These are phyloP conservation scores for Pomacea maculata DNA, from an alignment of 1,140 invertebrate genomes.

Conservation along the genomic window DNA sequence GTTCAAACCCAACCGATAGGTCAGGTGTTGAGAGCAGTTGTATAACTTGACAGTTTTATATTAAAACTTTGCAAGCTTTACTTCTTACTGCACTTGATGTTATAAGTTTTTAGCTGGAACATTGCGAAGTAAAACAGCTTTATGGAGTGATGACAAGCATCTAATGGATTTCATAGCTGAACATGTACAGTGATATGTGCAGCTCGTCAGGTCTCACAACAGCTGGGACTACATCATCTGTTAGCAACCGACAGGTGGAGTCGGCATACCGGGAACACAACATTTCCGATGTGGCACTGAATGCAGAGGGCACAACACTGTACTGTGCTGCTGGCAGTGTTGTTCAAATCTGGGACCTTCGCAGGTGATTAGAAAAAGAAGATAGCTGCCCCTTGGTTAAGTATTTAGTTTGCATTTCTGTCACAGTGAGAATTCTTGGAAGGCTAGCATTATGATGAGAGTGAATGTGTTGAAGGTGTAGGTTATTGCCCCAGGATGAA, in stretches of 20 bases:
- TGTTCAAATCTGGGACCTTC: constrained; percentile 85
- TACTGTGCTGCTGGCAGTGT: constrained; percentile 83
- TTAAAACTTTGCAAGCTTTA: too few relatives aligned
- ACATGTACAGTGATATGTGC: constrained; percentile 26
- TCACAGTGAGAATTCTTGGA: neutral
- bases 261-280: constrained; percentile 72
- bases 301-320: constrained; percentile 69
- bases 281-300: constrained; percentile 77
- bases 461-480: constrained; percentile 1
- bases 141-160: neutral
- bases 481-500: neutral
- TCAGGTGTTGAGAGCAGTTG: too few relatives aligned
- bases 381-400: neutral
- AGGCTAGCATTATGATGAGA: neutral
- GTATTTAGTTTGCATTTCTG: neutral
- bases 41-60: too few relatives aligned
- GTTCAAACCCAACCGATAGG: too few relatives aligned
- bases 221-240: constrained; percentile 67
- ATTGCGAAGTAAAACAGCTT: neutral
- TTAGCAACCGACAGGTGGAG: constrained; percentile 47
- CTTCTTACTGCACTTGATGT: too few relatives aligned
- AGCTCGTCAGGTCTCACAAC: constrained; percentile 75
- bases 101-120: too few relatives aligned
- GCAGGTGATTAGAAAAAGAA: constrained; percentile 70
- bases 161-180: neutral